These are phyloP conservation scores for Stegostoma tigrinum DNA, from an alignment of 2,113 vertebrate genomes.

Conservation along the genomic window DNA sequence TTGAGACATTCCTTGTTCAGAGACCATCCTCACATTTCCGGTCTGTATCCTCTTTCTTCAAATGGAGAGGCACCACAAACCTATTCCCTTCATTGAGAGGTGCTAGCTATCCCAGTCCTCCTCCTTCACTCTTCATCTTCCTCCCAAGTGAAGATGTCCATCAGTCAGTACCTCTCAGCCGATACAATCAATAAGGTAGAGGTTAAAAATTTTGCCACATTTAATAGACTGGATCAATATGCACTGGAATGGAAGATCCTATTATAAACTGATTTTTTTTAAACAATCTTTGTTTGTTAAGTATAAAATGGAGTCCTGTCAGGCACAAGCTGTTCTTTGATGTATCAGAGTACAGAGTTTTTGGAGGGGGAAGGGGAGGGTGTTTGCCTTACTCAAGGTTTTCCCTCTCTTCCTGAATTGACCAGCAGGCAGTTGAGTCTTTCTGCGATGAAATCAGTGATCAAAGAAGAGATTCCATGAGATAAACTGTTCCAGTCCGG, in stretches of 20 bases:
- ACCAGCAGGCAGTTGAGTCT: constrained; percentile 47
- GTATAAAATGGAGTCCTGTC: constrained; percentile 2
- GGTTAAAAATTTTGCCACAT: background rate
- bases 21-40: background rate
- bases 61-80: background rate
- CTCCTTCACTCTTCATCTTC: no score
- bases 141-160: background rate
- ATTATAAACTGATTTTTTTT: background rate
- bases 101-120: background rate
- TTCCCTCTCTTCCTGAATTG: constrained; percentile 29
- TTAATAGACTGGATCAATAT: background rate
- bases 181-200: background rate
- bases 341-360: background rate
- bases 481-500: constrained; percentile 40
- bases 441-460: constrained; percentile 37
- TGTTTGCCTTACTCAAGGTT: background rate
- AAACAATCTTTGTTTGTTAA: background rate
- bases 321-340: background rate
- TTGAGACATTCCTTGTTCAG: background rate
- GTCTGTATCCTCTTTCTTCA: background rate
- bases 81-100: background rate
- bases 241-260: constrained; percentile 11
- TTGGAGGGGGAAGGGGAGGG: background rate
- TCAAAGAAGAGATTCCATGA: constrained; percentile 34
- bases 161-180: background rate